Conservation (phyloP, 2,888 invertebrate species). For the Diplazon laetatorius region DNA sequence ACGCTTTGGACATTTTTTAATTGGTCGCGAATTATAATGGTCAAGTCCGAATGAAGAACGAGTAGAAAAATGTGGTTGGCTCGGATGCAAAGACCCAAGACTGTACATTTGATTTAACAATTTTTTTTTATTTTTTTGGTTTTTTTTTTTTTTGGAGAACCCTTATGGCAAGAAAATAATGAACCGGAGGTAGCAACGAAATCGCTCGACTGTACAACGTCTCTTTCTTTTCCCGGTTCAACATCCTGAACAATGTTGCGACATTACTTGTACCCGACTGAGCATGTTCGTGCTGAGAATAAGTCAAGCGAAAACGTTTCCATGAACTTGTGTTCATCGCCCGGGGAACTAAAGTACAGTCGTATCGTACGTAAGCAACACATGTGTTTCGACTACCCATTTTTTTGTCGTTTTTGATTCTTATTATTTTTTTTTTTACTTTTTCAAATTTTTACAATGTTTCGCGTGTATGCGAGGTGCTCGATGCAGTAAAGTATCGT, state of each 20-base stretch:
- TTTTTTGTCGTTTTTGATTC: too few species aligned
- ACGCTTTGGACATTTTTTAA: not conserved
- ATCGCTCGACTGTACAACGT: not conserved
- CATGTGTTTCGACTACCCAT: too few species aligned
- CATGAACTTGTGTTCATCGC: not conserved
- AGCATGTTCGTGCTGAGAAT: not conserved
- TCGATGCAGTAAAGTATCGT: too few species aligned
- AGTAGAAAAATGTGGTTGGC: not conserved
- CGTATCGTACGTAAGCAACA: not conserved
- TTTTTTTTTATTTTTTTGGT: too few species aligned
- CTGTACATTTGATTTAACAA: too few species aligned
- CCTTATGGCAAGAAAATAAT: not conserved
- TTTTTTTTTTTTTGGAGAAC: not conserved
- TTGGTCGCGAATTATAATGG: not conserved
- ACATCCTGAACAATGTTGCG: slow-evolving; percentile 21
- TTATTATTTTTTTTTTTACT: not conserved
- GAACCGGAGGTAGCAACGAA: not conserved
- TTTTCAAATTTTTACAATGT: not conserved
- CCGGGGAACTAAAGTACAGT: not conserved
- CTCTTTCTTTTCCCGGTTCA: slow-evolving; percentile 9
- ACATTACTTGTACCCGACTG: slow-evolving; percentile 10
- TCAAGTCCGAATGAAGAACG: not conserved
- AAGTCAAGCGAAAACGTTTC: slow-evolving; percentile 22
- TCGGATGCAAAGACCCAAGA: not conserved
- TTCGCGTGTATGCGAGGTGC: too few species aligned